Evolutionary conservation across 2,888 invertebrate species (phyloP), one percentile per base, ranked within the genome.

Genomic region (Cyaniris semiargus): DNA sequence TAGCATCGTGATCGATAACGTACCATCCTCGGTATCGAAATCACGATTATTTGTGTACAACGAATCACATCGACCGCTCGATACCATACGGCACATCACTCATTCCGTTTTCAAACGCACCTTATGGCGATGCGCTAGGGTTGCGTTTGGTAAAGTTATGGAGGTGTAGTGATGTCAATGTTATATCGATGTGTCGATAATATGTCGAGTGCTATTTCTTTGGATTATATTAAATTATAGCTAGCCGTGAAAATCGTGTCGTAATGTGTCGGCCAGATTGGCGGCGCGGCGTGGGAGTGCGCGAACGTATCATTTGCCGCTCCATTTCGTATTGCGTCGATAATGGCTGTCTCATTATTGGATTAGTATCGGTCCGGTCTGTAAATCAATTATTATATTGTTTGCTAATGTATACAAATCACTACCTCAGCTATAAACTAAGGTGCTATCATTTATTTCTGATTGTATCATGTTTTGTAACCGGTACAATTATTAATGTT

Each of bases 221-320:
- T 93, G 92, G 92, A 92, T 93, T 93, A 94, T 93, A 93, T 93
- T 94, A 93, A 93, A 94, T 93, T 93, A 93, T 90, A 90, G 91
- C 88, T 85, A 93, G 93, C 93, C 91, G 94, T 94, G 94, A 93
- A 93, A 93, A 92, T 92, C 88, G 90, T 89, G 89, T 83, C 85
- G 91, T 93, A 93, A 93, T 92, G 93, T 93, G 94, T 93, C 89
- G 91, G 86, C 83, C 84, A 53, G 90, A 91, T 91, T 89, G 87
- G 87, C 83, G 85, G 87, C 92, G 93, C 83, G 85, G 87, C 92
- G 93, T 93, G 93, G 90, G 93, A 93, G 89, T 88, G 90, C 82
- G 85, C 81, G 83, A 87, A 88, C 87, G 86, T 92, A 92, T 93
- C 89, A 93, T 93, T 92, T 91, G 88, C 85, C 82, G 87, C 86